These are phyloP conservation scores for Proteles cristata DNA, from an alignment of 2,113 vertebrate genomes.

Conservation along the genomic window DNA sequence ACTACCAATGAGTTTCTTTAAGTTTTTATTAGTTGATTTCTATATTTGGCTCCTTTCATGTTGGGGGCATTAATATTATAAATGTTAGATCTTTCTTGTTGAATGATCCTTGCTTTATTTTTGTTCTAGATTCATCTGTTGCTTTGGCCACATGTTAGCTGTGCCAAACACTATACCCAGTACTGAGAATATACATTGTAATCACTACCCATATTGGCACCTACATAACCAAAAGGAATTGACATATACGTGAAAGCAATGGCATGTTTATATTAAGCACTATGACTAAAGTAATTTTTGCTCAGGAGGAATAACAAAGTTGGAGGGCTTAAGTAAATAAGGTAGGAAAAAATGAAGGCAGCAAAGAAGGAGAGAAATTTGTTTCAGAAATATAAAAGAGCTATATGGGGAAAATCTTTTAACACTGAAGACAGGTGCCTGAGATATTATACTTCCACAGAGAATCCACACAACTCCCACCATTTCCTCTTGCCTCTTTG, in stretches of 20 bases:
- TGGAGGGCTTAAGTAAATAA: neutral
- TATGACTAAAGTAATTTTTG: neutral
- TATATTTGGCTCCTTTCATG: too few relatives aligned
- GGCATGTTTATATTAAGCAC: neutral
- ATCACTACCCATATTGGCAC: accelerated
- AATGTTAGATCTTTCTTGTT: too few relatives aligned
- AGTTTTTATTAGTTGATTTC: too few relatives aligned
- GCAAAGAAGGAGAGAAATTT: neutral
- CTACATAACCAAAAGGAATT: neutral
- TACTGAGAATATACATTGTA: neutral
- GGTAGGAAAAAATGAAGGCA: neutral
- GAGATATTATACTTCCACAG: neutral
- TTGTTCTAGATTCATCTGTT: neutral
- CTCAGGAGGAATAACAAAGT: neutral
- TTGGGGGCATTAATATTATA: too few relatives aligned
- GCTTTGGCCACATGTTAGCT: neutral
- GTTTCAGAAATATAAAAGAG: neutral
- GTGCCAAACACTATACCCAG: accelerated
- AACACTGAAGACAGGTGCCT: neutral
- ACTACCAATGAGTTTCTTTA: too few relatives aligned
- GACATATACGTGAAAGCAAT: neutral
- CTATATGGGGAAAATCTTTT: neutral
- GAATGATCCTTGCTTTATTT: neutral
- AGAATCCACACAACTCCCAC: neutral
- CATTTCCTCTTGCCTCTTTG: slow-evolving; percentile 2